These are phyloP conservation scores for Rhagoletis zephyria DNA, from an alignment of 1,140 invertebrate species.

Conservation along the genomic window DNA sequence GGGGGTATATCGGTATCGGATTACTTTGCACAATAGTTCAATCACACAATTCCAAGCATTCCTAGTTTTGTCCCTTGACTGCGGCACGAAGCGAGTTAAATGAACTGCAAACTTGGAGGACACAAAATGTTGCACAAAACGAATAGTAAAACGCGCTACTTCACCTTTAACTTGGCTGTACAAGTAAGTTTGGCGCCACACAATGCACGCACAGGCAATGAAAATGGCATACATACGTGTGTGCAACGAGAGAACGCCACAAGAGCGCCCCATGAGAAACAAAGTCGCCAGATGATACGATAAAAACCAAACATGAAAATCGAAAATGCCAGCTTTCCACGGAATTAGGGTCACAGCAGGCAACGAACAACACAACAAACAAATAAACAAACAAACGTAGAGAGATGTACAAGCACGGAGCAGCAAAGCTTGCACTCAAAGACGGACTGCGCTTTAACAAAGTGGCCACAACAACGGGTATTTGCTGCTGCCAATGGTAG, in stretches of 20 bases:
- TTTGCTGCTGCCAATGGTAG: not conserved
- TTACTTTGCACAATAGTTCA: conserved; percentile 9
- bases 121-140: not conserved
- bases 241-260: not conserved
- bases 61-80: not conserved
- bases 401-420: too few species aligned
- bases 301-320: conserved; percentile 46
- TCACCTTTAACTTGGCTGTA: not conserved
- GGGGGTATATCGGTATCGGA: not conserved
- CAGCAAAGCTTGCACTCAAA: conserved; percentile 12
- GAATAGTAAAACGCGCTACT: not conserved
- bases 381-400: not conserved
- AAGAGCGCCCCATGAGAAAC: not conserved
- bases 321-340: conserved; percentile 32
- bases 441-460: not conserved
- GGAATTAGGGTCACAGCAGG: conserved; percentile 5
- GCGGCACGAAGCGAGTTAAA: conserved; percentile 20
- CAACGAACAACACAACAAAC: not conserved
- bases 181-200: not conserved
- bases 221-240: not conserved
- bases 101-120: conserved; percentile 27
- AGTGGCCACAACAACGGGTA: conserved; percentile 1
- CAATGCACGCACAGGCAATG: not conserved
- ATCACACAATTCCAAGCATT: not conserved
- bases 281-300: conserved; percentile 38